Percentiles rank a stretch among this genome's conserved stretches.
Conservation (phyloP, 2,797 vertebrate genomes). For the Acanthornis magna region DNA sequence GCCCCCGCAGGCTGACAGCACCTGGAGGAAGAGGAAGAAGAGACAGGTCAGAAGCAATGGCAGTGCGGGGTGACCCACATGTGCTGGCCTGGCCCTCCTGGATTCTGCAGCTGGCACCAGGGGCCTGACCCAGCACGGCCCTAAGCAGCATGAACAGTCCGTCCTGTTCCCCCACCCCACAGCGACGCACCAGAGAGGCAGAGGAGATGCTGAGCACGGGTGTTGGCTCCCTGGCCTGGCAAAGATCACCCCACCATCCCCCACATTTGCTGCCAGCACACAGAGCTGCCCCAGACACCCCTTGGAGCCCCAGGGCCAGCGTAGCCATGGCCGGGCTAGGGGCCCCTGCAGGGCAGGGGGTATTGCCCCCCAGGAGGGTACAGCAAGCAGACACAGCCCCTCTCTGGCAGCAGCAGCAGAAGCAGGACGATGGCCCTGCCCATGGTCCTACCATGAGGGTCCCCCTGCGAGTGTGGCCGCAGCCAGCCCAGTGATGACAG, state of each 20-base stretch:
- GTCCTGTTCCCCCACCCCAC: neutral
- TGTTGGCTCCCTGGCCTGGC: neutral
- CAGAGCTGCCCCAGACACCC: fast-evolving
- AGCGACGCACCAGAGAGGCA: neutral
- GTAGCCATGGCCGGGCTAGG: fast-evolving
- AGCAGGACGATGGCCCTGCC: neutral
- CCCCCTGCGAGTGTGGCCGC: fast-evolving
- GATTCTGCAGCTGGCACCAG: neutral
- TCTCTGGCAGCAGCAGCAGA: neutral
- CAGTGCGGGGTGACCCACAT: fast-evolving
- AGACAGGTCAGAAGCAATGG: neutral
- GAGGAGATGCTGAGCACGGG: neutral
- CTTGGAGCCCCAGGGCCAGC: neutral
- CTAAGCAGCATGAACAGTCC: fast-evolving
- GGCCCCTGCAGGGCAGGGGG: neutral
- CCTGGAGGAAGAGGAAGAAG: neutral
- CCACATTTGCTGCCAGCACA: neutral
- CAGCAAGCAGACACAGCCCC: neutral
- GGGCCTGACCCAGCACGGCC: fast-evolving
- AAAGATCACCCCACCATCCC: neutral
- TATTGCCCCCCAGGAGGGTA: neutral
- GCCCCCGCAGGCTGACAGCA: neutral
- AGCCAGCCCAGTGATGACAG: neutral
- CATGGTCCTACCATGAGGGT: neutral
- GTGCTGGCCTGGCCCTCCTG: neutral